Percentiles rank a stretch among this genome's conserved stretches.
Evolutionary conservation across 2,113 vertebrate genomes (phyloP).

Genomic region (Spermophilus dauricus): DNA sequence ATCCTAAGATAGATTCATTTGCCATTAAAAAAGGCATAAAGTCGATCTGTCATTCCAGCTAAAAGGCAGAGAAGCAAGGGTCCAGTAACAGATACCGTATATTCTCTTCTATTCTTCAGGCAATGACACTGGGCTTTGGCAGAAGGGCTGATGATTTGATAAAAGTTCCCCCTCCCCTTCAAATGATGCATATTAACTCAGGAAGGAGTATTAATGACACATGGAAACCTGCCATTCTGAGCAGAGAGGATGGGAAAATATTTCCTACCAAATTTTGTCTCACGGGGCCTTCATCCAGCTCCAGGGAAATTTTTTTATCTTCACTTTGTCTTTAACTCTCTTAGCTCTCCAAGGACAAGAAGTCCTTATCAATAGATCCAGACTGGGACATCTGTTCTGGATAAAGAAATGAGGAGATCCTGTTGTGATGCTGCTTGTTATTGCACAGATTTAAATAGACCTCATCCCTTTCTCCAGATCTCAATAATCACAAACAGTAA

Average conservation of each 20-base stretch:
- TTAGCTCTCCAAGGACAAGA: constrained; percentile 60
- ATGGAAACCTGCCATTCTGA: constrained; percentile 53
- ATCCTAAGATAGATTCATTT: constrained; percentile 70
- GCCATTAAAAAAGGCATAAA: constrained; percentile 75
- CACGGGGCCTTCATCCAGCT: constrained; percentile 7
- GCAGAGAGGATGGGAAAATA: neutral
- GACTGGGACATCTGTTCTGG: constrained; percentile 65
- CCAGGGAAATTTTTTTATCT: constrained; percentile 7
- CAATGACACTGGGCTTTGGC: constrained; percentile 65
- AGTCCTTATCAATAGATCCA: constrained; percentile 47
- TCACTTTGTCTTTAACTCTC: constrained; percentile 67
- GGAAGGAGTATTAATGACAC: constrained; percentile 54
- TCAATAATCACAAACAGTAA: constrained; percentile 57
- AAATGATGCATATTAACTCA: constrained; percentile 39
- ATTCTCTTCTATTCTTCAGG: constrained; percentile 57
- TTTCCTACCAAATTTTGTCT: constrained; percentile 62
- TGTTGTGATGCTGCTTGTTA: constrained; percentile 56
- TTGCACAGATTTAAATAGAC: constrained; percentile 72
- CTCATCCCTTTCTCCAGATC: constrained; percentile 59
- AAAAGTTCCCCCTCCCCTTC: constrained; percentile 60
- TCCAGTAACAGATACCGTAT: constrained; percentile 46
- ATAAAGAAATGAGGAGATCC: constrained; percentile 63
- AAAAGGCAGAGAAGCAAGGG: constrained; percentile 64
- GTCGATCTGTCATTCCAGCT: constrained; percentile 64
- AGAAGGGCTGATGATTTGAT: constrained; percentile 67